phyloP scores from a whole-genome alignment of 2,797 vertebrate species.

The Rhynchotus rufescens region DNA sequence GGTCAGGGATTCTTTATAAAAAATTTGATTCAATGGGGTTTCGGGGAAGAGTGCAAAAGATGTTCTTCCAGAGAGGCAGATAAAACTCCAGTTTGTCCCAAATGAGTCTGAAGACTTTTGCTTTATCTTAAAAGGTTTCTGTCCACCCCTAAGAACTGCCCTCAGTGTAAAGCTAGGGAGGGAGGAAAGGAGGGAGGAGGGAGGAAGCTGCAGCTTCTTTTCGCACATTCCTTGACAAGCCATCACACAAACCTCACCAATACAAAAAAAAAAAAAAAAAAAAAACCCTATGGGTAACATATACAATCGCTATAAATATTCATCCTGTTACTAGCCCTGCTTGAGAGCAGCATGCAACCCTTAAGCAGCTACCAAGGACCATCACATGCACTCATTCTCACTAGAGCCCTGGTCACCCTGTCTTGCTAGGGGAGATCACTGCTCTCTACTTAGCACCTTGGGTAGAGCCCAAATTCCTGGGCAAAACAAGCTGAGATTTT shows the following conservation, averaged over 20 bases:
- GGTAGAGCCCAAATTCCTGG: neutral
- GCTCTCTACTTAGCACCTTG: neutral
- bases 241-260: neutral
- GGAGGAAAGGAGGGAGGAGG: neutral
- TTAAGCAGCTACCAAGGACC: too few relatives aligned
- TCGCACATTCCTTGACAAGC: neutral
- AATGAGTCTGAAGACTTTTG: neutral
- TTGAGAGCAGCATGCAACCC: neutral
- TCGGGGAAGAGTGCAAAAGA: neutral
- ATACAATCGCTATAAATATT: neutral
- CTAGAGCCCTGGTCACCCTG: neutral
- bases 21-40: neutral
- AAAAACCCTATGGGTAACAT: neutral
- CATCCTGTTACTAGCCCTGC: neutral
- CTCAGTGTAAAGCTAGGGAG: fast-evolving
- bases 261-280: neutral
- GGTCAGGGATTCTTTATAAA: neutral
- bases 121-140: neutral
- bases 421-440: neutral
- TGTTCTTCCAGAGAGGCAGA: neutral
- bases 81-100: neutral
- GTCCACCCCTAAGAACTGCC: neutral
- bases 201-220: neutral
- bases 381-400: neutral
- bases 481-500: neutral